These are phyloP conservation scores for Heliconius melpomene DNA, from an alignment of 1,140 invertebrate genomes.

Conservation along the genomic window DNA sequence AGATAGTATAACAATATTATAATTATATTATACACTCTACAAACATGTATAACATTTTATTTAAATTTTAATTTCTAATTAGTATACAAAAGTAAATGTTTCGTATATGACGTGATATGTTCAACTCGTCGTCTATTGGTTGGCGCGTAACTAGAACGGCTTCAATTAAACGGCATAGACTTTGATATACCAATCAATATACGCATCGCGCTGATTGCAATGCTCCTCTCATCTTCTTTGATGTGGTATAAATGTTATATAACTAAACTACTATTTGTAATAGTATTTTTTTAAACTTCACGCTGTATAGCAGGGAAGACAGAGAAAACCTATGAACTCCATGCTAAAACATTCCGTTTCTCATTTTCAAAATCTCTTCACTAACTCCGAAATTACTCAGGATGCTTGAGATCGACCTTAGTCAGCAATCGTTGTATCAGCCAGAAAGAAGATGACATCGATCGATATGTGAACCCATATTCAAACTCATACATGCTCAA, in stretches of 20 bases:
- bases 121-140: background rate
- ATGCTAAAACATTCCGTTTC: too few species aligned
- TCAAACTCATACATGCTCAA: too few species aligned
- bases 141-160: slow-evolving; percentile 13
- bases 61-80: background rate
- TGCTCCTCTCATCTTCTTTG: background rate
- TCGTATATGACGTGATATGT: background rate
- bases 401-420: too few species aligned
- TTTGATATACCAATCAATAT: slow-evolving; percentile 26
- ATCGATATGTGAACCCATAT: too few species aligned
- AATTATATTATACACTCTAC: too few species aligned
- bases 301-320: too few species aligned
- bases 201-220: slow-evolving; percentile 24
- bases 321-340: too few species aligned
- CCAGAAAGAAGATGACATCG: too few species aligned
- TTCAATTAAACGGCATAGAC: slow-evolving; percentile 22
- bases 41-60: background rate
- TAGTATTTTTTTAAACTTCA: background rate
- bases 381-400: too few species aligned
- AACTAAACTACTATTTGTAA: background rate
- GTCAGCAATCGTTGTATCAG: too few species aligned
- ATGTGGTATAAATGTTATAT: background rate
- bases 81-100: background rate
- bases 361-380: too few species aligned
- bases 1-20: too few species aligned